Percentiles rank a stretch among this genome's conserved stretches.
Evolutionary conservation across 2,797 vertebrate species (phyloP).

Genomic region (Chanos chanos): DNA sequence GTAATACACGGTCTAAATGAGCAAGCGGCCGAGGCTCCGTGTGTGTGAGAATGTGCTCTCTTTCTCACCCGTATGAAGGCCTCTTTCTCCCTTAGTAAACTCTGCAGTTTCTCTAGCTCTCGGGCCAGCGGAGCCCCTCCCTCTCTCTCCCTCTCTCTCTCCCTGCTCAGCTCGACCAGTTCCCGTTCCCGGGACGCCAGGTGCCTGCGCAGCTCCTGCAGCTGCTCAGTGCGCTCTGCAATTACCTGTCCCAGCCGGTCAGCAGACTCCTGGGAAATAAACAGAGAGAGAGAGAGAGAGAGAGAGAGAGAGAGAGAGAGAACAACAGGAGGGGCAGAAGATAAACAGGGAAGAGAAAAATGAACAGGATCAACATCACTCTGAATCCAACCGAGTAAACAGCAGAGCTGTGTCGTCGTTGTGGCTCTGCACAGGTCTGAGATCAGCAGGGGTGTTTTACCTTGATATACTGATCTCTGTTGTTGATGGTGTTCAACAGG

Average conservation of each 20-base stretch:
- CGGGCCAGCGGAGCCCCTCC: conserved; percentile 32
- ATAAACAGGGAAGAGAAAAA: no score
- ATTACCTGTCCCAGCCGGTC: conserved; percentile 80
- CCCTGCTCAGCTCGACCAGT: conserved; percentile 54
- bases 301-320: neutral
- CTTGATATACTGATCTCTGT: conserved; percentile 81
- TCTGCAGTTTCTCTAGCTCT: conserved; percentile 55
- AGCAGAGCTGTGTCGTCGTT: neutral
- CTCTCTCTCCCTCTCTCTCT: conserved; percentile 55
- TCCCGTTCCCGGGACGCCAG: conserved; percentile 66
- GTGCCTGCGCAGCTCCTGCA: conserved; percentile 80
- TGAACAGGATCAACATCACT: no score
- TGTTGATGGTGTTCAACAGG: conserved; percentile 76
- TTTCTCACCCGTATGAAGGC: conserved; percentile 57
- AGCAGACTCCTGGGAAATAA: conserved; percentile 67
- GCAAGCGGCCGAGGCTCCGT: no score
- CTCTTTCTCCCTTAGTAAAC: conserved; percentile 74
- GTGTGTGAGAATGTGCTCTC: neutral
- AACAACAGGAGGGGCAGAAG: no score
- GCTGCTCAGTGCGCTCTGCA: conserved; percentile 76
- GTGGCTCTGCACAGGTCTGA: neutral
- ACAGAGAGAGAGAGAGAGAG: neutral
- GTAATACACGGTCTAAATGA: no score
- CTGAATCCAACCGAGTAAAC: no score
- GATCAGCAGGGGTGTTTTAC: conserved; percentile 41